Evolutionary conservation across 2,113 vertebrate species (phyloP), one percentile per base, ranked within the genome.

Genomic region (Okapia johnstoni): DNA sequence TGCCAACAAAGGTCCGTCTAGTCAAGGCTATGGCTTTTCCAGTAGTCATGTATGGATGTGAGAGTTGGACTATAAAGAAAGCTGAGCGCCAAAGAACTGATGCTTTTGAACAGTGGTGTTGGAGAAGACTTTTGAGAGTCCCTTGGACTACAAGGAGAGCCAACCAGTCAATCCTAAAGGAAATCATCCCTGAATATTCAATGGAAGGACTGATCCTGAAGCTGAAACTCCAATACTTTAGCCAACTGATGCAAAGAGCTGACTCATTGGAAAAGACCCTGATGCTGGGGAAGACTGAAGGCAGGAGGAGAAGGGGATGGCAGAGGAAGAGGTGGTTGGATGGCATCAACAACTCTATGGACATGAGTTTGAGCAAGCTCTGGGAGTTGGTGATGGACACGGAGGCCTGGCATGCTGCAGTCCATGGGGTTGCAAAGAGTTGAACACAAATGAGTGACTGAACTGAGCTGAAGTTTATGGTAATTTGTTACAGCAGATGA

Each of bases 251-350:
- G 19, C 4, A 8, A 36, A 70, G 63, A 70, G 11, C n/a, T 36
- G 63, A 36, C n/a, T 70, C n/a, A 12, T 23, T 12, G 36, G 63
- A 70, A 54, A 54, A 36, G 63, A 70, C n/a, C n/a, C 19, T 36
- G 9, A 36, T 36, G 63, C n/a, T 36, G n/a, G n/a, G n/a, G 36
- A 36, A 36, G 63, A 23, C 12, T 12, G 63, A 70, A 70, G n/a
- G 19, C n/a, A 36, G 63, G 17, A 70, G 63, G 63, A 21, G 4
- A 70, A 36, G n/a, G n/a, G 63, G 0, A 23, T 0, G 2, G 11
- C 19, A 70, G 63, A 66, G n/a, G n/a, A 70, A 36, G 63, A 70
- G 63, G 36, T 36, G 63, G n/a, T 23, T 70, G n/a, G 63, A 70
- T 0, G 1, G 63, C 63, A 70, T 70, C 19, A 70, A n/a, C 5